phyloP scores from a whole-genome alignment of 1,140 invertebrate species.

The Listronotus oregonensis region DNA sequence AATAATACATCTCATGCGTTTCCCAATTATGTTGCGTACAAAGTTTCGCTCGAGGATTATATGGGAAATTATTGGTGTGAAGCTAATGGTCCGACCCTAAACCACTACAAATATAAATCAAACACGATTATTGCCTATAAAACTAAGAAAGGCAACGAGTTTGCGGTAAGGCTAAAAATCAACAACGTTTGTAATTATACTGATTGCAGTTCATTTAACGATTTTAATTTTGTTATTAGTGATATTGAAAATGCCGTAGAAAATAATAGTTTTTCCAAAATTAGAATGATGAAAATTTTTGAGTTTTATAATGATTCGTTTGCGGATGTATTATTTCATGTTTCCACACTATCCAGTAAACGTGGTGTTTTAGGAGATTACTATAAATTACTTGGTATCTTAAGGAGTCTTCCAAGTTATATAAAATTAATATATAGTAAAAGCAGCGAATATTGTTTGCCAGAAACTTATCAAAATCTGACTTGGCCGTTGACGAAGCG shows the following conservation, averaged over 20 bases:
- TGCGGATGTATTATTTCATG: conserved; percentile 45
- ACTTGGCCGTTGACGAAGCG: conserved; percentile 53
- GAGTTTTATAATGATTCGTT: conserved; percentile 37
- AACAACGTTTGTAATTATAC: conserved; percentile 31
- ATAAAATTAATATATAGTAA: conserved; percentile 40
- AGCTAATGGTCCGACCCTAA: conserved; percentile 50
- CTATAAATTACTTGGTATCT: conserved; percentile 8
- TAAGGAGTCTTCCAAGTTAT: conserved; percentile 18
- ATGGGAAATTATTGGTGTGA: conserved; percentile 59
- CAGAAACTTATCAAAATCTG: conserved; percentile 30
- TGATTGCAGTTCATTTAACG: conserved; percentile 8
- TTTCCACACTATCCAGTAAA: conserved; percentile 40
- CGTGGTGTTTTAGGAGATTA: conserved; percentile 30
- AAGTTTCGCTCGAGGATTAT: conserved; percentile 46
- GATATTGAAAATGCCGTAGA: conserved; percentile 7
- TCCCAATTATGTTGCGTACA: conserved; percentile 49
- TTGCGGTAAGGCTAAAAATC: conserved; percentile 47
- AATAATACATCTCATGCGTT: background rate
- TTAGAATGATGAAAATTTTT: conserved; percentile 42
- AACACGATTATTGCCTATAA: conserved; percentile 48
- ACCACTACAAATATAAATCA: conserved; percentile 35
- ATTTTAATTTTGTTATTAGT: conserved; percentile 7
- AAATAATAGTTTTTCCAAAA: conserved; percentile 16
- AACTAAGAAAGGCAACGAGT: conserved; percentile 48
- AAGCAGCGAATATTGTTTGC: conserved; percentile 40